phyloP scores from a whole-genome alignment of 2,113 vertebrate species.

The Bos javanicus region DNA sequence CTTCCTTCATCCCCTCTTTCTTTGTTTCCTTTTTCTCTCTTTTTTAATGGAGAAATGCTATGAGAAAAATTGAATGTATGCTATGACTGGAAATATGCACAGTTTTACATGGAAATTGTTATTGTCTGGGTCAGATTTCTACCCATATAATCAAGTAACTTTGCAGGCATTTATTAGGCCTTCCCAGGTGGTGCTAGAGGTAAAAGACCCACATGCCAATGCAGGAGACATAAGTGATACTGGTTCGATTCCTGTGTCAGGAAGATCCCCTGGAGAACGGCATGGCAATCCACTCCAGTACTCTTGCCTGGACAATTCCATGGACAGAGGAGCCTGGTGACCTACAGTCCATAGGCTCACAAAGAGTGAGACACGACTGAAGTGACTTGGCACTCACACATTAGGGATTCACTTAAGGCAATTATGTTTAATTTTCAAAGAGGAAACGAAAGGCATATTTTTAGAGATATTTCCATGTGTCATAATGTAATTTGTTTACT shows the following conservation, averaged over 20 bases:
- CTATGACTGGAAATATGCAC: not conserved
- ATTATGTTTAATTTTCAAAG: constrained; percentile 39
- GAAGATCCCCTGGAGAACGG: not conserved
- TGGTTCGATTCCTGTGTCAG: not conserved
- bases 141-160: not conserved
- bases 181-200: not conserved
- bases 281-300: not conserved
- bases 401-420: not conserved
- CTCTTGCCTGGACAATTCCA: not conserved
- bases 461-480: constrained; percentile 35
- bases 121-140: not conserved
- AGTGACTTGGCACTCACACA: not conserved
- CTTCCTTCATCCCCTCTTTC: not conserved
- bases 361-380: not conserved
- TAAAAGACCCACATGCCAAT: not conserved
- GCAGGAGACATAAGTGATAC: not conserved
- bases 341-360: not conserved
- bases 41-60: not conserved
- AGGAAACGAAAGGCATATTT: constrained; percentile 41
- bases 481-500: constrained; percentile 56
- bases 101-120: constrained; percentile 25
- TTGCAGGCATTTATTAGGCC: not conserved
- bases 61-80: not conserved
- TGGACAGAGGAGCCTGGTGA: not conserved
- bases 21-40: not conserved